Evolutionary conservation across 2,888 invertebrate species (phyloP).

Genomic region (Andrena minutula): DNA sequence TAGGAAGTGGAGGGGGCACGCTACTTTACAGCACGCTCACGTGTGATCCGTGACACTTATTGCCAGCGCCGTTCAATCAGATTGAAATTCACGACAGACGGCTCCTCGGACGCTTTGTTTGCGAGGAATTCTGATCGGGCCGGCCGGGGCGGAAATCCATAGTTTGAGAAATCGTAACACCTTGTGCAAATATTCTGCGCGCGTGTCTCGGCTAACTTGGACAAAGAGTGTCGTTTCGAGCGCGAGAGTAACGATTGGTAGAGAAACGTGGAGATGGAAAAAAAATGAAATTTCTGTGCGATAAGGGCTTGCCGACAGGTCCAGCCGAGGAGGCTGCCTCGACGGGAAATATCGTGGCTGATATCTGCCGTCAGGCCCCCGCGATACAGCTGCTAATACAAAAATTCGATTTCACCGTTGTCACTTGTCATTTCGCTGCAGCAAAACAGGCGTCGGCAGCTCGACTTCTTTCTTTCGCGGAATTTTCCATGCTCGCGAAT

Average conservation of each 20-base stretch:
- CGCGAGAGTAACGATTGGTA: not conserved
- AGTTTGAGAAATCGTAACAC: slow-evolving; percentile 4
- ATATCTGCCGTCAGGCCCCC: slow-evolving; percentile 30
- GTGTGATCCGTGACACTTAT: slow-evolving; percentile 79
- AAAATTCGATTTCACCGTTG: slow-evolving; percentile 52
- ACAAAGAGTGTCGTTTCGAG: not conserved
- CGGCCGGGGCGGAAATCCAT: not conserved
- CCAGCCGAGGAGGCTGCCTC: slow-evolving; percentile 13
- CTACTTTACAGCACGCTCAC: slow-evolving; percentile 53
- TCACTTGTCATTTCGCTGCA: slow-evolving; percentile 41
- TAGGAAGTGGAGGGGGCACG: not conserved
- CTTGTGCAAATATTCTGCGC: not conserved
- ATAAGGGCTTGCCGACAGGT: slow-evolving; percentile 46
- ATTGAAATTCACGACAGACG: slow-evolving; percentile 62
- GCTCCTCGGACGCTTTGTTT: slow-evolving; percentile 36
- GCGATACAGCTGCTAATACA: slow-evolving; percentile 42
- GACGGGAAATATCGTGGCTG: slow-evolving; percentile 31
- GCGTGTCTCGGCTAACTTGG: not conserved
- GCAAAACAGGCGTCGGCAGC: slow-evolving; percentile 13
- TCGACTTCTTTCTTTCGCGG: not conserved
- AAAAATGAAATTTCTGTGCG: slow-evolving; percentile 15
- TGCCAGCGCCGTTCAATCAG: slow-evolving; percentile 66
- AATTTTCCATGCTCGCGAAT: not conserved
- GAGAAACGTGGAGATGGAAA: not conserved
- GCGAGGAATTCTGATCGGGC: slow-evolving; percentile 66